A percentile compares a stretch with the other conserved stretches of the same genome.
Conservation (phyloP, 2,888 invertebrate species). For the Tethea ocularis region DNA sequence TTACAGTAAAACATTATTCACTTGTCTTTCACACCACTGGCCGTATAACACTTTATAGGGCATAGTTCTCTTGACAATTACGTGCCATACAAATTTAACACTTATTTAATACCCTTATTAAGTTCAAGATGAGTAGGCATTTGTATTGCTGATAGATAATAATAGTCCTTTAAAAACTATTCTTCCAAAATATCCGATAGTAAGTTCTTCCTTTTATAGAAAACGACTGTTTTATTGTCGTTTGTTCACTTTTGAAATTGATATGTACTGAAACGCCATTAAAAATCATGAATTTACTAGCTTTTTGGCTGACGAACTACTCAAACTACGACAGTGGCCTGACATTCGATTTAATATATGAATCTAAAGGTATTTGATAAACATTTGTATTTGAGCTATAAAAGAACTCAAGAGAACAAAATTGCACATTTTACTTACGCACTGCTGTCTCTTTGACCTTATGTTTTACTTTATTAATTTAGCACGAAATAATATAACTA, state of each 20-base stretch:
- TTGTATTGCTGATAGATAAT: background rate
- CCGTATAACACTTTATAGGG: constrained; percentile 2
- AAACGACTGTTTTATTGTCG: background rate
- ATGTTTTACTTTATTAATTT: too few relatives aligned
- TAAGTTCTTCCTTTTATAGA: background rate
- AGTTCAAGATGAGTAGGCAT: background rate
- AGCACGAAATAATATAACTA: too few relatives aligned
- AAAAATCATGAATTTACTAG: background rate
- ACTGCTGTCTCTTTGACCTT: too few relatives aligned
- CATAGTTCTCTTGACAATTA: constrained; percentile 7
- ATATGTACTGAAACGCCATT: background rate
- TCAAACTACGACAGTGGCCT: too few relatives aligned
- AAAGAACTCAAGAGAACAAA: too few relatives aligned
- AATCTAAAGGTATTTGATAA: too few relatives aligned
- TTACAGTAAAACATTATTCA: constrained; percentile 67
- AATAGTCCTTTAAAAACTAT: background rate
- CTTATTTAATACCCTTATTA: background rate
- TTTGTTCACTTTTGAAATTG: background rate
- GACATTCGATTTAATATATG: too few relatives aligned
- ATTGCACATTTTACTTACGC: too few relatives aligned
- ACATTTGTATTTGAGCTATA: too few relatives aligned
- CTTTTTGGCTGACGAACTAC: too few relatives aligned
- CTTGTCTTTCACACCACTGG: constrained; percentile 22
- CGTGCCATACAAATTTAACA: constrained; percentile 3
- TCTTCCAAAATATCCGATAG: background rate